Base-by-base conservation (phyloP, 2,888 invertebrate species). In the Cryptocheilus praepositus region DNA sequence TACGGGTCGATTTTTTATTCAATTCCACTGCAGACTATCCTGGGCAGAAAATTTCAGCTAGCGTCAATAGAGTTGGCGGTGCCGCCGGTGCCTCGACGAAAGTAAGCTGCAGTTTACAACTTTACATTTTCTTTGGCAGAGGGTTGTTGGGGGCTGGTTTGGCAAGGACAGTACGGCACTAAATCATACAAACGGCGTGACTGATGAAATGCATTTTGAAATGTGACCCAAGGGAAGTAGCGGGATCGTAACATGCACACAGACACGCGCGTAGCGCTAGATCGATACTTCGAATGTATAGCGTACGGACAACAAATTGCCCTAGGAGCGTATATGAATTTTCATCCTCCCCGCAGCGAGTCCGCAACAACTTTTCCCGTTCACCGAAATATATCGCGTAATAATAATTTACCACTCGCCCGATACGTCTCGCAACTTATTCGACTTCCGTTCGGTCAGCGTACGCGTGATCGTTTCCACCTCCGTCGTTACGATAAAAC, bases 161-260 rank as follows among this genome's bases (percentile, higher is more conserved):
- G n/a, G 25, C 45, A 22, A 68, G 65, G 53, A 45, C 49, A 44
- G 22, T 45, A n/a, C 13, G 55, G 60, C 67, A 71, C 71, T 83
- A 77, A 81, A 79, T 80, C 79, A 83, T 83, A 65, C 70, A 79
- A 80, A 62, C 16, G 60, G 70, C 61, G 68, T 67, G 70, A 66
- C 73, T 77, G 83, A 83, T 80, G 81, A 83, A 83, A 82, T 75
- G 73, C 79, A 83, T 79, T 80, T 70, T 67, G 75, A 81, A 83
- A 83, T 82, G 83, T 63, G 74, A 77, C 83, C 74, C 81, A 45
- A 7, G 83, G 75, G 83, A 81, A 64, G 67, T 11, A 71, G 65
- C 60, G 79, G 72, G 73, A 36, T 70, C 74, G 64, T 73, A 72
- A 62, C 36, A 11, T 36, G 11, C 11, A 11, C 1, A 36, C 36